Evolutionary conservation across 2,888 invertebrate species (phyloP).

Genomic region (Ischnus inquisitorius): DNA sequence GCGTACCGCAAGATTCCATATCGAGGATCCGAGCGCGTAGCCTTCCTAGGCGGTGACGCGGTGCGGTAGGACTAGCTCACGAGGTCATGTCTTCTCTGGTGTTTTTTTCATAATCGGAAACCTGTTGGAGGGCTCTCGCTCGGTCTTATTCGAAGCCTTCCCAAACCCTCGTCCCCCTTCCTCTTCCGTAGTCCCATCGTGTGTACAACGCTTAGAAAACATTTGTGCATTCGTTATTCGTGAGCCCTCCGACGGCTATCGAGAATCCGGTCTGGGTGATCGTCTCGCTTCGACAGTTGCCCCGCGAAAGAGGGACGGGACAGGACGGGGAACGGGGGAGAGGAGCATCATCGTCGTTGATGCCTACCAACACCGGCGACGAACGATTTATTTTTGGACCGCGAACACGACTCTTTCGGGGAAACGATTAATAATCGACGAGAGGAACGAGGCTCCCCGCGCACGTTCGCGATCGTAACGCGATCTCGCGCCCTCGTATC

Average conservation of each 20-base stretch:
- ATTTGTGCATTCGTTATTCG: constrained; percentile 49
- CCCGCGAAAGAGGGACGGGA: constrained; percentile 15
- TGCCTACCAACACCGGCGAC: not conserved
- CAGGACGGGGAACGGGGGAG: not conserved
- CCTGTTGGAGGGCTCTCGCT: constrained; percentile 58
- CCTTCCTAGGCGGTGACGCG: constrained; percentile 55
- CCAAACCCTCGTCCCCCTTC: constrained; percentile 33
- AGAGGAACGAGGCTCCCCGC: constrained; percentile 5
- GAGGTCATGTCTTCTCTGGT: constrained; percentile 71
- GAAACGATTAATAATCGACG: constrained; percentile 57
- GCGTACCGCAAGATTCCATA: constrained; percentile 4
- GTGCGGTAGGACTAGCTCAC: constrained; percentile 70
- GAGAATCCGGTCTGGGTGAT: constrained; percentile 14
- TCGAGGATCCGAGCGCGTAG: constrained; percentile 3
- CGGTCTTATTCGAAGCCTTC: not conserved
- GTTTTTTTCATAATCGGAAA: constrained; percentile 68
- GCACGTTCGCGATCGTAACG: constrained; percentile 10
- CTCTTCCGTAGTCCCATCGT: constrained; percentile 48
- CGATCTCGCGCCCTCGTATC: constrained; percentile 24
- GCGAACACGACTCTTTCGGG: constrained; percentile 59
- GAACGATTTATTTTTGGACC: constrained; percentile 64
- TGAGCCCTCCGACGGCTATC: constrained; percentile 22
- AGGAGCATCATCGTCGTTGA: constrained; percentile 20
- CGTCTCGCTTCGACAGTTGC: not conserved
- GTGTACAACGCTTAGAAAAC: constrained; percentile 66